Conservation (phyloP, 2,797 vertebrate species). For the Pseudochirops cupreus region DNA sequence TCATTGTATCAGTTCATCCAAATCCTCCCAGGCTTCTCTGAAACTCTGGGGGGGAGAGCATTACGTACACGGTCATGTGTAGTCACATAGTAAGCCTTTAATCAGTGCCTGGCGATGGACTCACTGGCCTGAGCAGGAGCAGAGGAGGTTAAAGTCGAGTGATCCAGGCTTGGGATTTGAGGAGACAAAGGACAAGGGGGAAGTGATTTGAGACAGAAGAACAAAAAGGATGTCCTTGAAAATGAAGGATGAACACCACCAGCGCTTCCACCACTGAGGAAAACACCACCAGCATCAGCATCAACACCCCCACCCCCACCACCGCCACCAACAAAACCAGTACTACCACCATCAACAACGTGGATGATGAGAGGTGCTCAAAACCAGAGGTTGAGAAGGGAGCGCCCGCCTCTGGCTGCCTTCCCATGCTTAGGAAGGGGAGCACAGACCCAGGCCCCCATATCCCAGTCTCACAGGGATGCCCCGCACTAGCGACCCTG, state of each 20-base stretch:
- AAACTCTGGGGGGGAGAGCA: neutral
- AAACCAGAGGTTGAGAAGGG: neutral
- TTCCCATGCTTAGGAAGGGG: neutral
- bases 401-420: neutral
- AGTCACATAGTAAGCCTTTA: neutral
- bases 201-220: neutral
- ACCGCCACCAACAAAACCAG: too few relatives aligned
- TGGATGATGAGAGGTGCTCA: neutral
- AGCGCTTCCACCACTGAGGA: too few relatives aligned
- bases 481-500: rapidly evolving
- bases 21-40: neutral
- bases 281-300: too few relatives aligned
- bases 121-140: neutral
- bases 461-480: neutral
- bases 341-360: too few relatives aligned
- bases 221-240: neutral
- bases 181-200: neutral
- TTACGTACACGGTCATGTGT: rapidly evolving
- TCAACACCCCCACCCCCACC: too few relatives aligned
- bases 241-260: too few relatives aligned
- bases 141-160: neutral
- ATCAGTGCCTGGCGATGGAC: neutral
- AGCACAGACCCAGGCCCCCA: neutral
- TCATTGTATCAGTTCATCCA: neutral
- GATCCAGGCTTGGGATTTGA: neutral